Percentiles rank a stretch among this genome's conserved stretches.
Conservation (phyloP, 1,140 invertebrate species). For the Pseudobourletiella spinata region DNA sequence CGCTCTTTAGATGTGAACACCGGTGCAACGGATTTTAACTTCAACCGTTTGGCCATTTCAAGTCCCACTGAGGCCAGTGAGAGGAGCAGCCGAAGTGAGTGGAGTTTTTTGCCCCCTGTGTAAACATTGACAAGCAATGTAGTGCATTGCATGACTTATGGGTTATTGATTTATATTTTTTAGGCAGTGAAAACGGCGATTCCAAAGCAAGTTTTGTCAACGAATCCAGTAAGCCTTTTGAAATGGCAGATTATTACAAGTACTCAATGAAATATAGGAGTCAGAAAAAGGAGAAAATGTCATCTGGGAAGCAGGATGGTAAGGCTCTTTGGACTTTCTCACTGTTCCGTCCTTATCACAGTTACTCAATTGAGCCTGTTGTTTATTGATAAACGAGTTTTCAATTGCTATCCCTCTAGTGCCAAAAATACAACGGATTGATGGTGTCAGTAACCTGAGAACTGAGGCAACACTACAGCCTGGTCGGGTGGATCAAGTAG, state of each 20-base stretch:
- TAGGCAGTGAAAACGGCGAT: slow-evolving; percentile 29
- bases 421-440: slow-evolving; percentile 1
- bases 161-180: neutral
- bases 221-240: slow-evolving; percentile 28
- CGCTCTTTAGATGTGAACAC: neutral
- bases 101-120: neutral
- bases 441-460: neutral
- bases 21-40: neutral
- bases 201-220: slow-evolving; percentile 5
- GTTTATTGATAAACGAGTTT: no score
- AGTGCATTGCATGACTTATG: no score
- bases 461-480: no score
- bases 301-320: neutral
- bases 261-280: slow-evolving; percentile 25
- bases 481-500: no score
- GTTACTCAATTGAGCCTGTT: no score
- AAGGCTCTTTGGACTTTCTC: neutral
- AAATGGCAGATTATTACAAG: slow-evolving; percentile 33
- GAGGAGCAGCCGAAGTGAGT: slow-evolving; percentile 17
- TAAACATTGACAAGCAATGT: no score
- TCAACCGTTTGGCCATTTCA: slow-evolving; percentile 5
- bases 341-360: no score
- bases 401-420: no score
- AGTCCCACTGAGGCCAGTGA: slow-evolving; percentile 21
- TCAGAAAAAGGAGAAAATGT: neutral